phyloP scores from a whole-genome alignment of 2,888 invertebrate genomes.

The Bellardia bayeri region DNA sequence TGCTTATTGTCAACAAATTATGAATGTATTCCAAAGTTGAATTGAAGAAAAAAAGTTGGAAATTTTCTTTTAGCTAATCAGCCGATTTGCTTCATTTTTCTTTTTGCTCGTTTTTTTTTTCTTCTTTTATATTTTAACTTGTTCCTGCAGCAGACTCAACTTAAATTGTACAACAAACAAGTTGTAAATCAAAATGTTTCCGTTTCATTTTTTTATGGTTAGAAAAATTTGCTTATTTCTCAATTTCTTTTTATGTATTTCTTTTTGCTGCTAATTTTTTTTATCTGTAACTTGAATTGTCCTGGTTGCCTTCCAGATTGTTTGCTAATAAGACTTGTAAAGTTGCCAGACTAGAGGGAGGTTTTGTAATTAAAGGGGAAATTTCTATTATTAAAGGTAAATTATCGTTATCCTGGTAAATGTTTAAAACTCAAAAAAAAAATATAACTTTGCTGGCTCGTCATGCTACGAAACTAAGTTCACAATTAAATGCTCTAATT shows the following conservation, averaged over 20 bases:
- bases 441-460: too few relatives aligned
- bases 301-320: conserved; percentile 54
- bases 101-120: not conserved
- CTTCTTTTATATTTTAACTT: conserved; percentile 6
- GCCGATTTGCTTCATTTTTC: conserved; percentile 49
- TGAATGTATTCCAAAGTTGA: conserved; percentile 54
- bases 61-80: conserved; percentile 71
- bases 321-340: conserved; percentile 13
- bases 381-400: too few relatives aligned
- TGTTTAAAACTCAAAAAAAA: too few relatives aligned
- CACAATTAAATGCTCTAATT: too few relatives aligned
- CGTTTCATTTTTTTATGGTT: conserved; percentile 48
- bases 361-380: too few relatives aligned
- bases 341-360: conserved; percentile 34
- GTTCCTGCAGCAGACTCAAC: conserved; percentile 48
- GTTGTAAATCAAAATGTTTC: conserved; percentile 73
- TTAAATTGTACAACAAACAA: conserved; percentile 69
- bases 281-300: conserved; percentile 30
- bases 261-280: conserved; percentile 9
- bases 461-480: too few relatives aligned
- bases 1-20: conserved; percentile 67
- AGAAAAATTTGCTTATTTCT: conserved; percentile 70
- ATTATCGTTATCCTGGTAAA: too few relatives aligned
- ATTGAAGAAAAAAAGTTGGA: conserved; percentile 37
- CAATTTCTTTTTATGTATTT: conserved; percentile 57